phyloP scores from a whole-genome alignment of 1,140 invertebrate species.

The Neodiprion virginianus region DNA sequence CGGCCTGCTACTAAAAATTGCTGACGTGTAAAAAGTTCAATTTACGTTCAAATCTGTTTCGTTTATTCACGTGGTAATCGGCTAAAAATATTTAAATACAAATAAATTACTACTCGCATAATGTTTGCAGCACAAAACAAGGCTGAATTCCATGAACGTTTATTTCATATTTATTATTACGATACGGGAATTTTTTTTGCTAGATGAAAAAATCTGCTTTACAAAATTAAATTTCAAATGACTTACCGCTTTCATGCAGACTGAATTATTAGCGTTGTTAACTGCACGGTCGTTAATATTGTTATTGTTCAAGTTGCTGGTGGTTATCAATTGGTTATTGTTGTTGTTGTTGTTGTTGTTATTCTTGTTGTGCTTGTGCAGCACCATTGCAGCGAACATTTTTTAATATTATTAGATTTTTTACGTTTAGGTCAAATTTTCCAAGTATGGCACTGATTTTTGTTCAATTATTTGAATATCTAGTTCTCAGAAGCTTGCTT shows the following conservation, averaged over 20 bases:
- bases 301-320: constrained; percentile 42
- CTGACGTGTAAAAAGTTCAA: too few species aligned
- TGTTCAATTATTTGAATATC: not conserved
- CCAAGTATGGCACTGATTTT: not conserved
- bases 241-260: constrained; percentile 53
- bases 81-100: too few species aligned
- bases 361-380: constrained; percentile 55
- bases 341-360: constrained; percentile 43
- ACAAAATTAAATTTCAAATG: not conserved
- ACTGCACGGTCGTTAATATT: constrained; percentile 51
- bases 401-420: constrained; percentile 15
- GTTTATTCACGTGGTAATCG: too few species aligned
- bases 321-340: constrained; percentile 37
- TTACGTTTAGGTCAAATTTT: not conserved
- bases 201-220: too few species aligned
- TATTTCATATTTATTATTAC: too few species aligned
- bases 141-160: too few species aligned
- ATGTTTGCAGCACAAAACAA: too few species aligned
- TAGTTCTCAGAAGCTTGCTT: not conserved
- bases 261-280: constrained; percentile 40
- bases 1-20: too few species aligned
- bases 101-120: too few species aligned
- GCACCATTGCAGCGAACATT: constrained; percentile 60
- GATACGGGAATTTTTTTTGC: too few species aligned
- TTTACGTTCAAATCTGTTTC: too few species aligned